Conservation (phyloP, 2,113 vertebrate genomes). For the Pleuronectes platessa region DNA sequence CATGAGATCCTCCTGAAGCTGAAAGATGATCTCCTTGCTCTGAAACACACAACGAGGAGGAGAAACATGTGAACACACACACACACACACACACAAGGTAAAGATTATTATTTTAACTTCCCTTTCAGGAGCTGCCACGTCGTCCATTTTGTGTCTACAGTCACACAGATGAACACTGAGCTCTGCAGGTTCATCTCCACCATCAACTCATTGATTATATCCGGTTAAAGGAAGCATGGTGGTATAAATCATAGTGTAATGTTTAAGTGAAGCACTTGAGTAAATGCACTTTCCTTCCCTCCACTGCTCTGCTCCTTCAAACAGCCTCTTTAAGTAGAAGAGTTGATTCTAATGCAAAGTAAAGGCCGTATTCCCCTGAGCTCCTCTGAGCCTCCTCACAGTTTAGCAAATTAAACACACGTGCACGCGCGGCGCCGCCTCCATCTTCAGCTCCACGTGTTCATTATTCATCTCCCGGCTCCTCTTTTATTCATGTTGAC, state of each 20-base stretch:
- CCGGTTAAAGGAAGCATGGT: too few species aligned
- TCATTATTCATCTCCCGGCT: neutral
- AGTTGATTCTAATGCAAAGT: neutral
- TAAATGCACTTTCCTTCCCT: too few species aligned
- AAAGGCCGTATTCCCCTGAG: neutral
- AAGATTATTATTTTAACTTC: too few species aligned
- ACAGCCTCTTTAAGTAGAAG: neutral
- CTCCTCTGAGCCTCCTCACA: neutral
- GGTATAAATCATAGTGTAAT: too few species aligned
- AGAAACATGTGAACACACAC: neutral
- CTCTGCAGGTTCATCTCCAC: too few species aligned
- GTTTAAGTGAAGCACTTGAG: too few species aligned
- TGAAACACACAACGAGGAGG: constrained; percentile 67
- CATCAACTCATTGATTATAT: too few species aligned
- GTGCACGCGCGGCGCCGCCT: neutral
- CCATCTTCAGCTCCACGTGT: neutral
- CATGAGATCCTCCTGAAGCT: constrained; percentile 99
- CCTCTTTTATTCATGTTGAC: neutral
- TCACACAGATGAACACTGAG: too few species aligned
- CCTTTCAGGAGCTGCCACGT: too few species aligned
- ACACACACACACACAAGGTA: too few species aligned
- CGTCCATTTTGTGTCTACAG: too few species aligned
- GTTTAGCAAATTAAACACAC: neutral
- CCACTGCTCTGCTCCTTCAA: neutral
- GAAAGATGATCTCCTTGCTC: constrained; percentile 98